phyloP scores from a whole-genome alignment of 64 coral and sea anemone species.

The Trachythela sp. region DNA sequence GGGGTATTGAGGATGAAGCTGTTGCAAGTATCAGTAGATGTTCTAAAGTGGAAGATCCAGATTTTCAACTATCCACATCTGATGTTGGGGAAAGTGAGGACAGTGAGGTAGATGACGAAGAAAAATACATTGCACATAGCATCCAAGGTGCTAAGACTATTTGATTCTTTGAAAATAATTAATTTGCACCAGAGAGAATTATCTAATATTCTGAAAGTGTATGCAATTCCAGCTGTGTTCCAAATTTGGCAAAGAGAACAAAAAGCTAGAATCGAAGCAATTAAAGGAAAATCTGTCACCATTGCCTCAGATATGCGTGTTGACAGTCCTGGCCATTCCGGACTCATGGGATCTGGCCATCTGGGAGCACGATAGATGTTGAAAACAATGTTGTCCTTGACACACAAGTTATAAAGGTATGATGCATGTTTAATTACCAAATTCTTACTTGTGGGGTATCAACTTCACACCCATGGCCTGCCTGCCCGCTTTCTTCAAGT shows the following conservation, averaged over 20 bases:
- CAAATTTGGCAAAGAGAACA: conserved; percentile 14
- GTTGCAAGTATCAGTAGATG: background rate
- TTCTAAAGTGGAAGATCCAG: conserved; percentile 14
- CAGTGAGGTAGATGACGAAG: background rate
- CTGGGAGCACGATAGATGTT: conserved; percentile 26
- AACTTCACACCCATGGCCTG: no score
- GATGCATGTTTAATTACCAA: background rate
- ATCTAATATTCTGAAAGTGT: conserved; percentile 27
- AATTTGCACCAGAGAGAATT: conserved; percentile 16
- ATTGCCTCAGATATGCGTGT: conserved; percentile 11
- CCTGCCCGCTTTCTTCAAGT: no score
- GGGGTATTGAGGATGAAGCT: background rate
- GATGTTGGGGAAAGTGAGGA: conserved; percentile 10
- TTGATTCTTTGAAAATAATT: conserved; percentile 31
- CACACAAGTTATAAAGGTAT: conserved; percentile 30
- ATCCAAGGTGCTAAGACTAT: conserved; percentile 21
- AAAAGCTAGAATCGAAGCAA: conserved; percentile 24
- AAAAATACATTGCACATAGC: conserved; percentile 7
- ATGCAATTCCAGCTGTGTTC: conserved; percentile 21
- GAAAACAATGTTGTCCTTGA: conserved; percentile 22
- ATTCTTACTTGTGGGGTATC: no score
- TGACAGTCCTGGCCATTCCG: conserved; percentile 15
- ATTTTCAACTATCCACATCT: conserved; percentile 1
- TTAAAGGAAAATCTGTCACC: conserved; percentile 18
- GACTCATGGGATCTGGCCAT: background rate